Evolutionary conservation across 1,140 invertebrate species (phyloP).

Genomic region (Cephus cinctus): DNA sequence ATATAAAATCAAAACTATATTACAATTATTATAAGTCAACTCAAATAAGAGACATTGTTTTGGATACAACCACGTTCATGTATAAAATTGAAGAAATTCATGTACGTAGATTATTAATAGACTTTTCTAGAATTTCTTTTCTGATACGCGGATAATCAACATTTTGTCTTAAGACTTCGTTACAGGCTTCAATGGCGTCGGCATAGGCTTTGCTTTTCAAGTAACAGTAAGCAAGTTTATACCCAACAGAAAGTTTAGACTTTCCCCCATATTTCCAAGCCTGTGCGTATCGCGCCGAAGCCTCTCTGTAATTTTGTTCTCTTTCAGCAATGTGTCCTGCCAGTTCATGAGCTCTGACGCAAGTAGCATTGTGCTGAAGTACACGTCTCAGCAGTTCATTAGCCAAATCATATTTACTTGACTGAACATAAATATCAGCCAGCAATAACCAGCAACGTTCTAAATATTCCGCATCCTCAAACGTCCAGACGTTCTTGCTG

Average conservation of each 20-base stretch:
- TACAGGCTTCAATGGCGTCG: slow-evolving; percentile 81
- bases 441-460: slow-evolving; percentile 93
- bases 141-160: slow-evolving; percentile 89
- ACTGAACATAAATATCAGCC: slow-evolving; percentile 88
- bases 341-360: slow-evolving; percentile 88
- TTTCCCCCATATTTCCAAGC: slow-evolving; percentile 84
- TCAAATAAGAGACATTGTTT: too few relatives aligned
- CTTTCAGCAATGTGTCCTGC: slow-evolving; percentile 87
- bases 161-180: slow-evolving; percentile 76
- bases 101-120: slow-evolving; percentile 77
- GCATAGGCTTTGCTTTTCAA: slow-evolving; percentile 89
- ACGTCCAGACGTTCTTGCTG: slow-evolving; percentile 84
- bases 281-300: slow-evolving; percentile 77
- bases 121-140: slow-evolving; percentile 94
- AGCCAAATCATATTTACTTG: slow-evolving; percentile 84
- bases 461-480: slow-evolving; percentile 93
- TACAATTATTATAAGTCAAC: too few relatives aligned
- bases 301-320: slow-evolving; percentile 87
- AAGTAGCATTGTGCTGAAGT: slow-evolving; percentile 87
- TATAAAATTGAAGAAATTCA: slow-evolving; percentile 43
- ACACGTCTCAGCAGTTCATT: slow-evolving; percentile 78
- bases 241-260: slow-evolving; percentile 81
- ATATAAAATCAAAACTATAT: too few relatives aligned
- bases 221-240: slow-evolving; percentile 89
- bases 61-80: too few relatives aligned